These are phyloP conservation scores for Lamellibrachia luymesi DNA, from an alignment of 1,140 invertebrate genomes.

Conservation along the genomic window DNA sequence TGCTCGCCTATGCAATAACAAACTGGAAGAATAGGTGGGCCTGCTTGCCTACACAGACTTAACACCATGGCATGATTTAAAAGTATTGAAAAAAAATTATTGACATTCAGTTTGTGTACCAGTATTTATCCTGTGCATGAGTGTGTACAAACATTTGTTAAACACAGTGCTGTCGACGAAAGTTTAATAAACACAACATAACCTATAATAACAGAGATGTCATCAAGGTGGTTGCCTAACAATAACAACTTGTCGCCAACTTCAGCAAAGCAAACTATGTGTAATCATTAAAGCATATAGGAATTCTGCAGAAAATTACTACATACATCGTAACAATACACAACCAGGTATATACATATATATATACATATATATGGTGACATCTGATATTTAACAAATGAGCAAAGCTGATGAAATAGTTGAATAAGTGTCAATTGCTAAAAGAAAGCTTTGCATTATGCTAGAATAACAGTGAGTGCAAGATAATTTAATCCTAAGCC, in stretches of 20 bases:
- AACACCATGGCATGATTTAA: too few relatives aligned
- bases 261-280: too few relatives aligned
- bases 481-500: not conserved
- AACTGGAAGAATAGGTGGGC: too few relatives aligned
- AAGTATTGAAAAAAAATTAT: too few relatives aligned
- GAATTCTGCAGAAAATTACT: not conserved
- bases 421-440: not conserved
- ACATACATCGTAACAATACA: not conserved
- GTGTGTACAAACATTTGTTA: too few relatives aligned
- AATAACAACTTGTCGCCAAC: not conserved
- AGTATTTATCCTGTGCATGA: too few relatives aligned
- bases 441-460: not conserved
- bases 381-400: not conserved
- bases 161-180: too few relatives aligned
- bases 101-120: too few relatives aligned
- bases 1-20: too few relatives aligned
- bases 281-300: not conserved
- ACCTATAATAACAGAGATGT: too few relatives aligned
- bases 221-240: not conserved
- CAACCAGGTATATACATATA: not conserved
- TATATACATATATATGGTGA: not conserved
- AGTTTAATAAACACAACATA: too few relatives aligned
- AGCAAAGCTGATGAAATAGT: not conserved
- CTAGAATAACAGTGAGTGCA: not conserved
- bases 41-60: too few relatives aligned